A percentile compares a stretch with the other conserved stretches of the same genome.
These are phyloP conservation scores for Passer montanus DNA, from an alignment of 2,113 vertebrate genomes.

Conservation along the genomic window DNA sequence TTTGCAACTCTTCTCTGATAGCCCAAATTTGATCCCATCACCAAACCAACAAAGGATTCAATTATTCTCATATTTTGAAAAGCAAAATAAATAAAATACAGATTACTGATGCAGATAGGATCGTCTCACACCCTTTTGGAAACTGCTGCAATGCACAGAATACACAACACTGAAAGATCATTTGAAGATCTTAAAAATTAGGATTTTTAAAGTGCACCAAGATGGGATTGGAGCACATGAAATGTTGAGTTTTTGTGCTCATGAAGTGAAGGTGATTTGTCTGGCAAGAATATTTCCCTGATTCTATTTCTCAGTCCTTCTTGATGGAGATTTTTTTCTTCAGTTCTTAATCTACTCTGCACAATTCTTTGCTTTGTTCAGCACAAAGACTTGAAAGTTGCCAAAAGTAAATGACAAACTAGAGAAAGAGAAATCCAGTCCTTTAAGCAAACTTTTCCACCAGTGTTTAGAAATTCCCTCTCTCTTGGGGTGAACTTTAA, in stretches of 20 bases:
- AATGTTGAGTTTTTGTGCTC: not conserved
- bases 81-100: not conserved
- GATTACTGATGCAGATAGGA: not conserved
- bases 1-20: not conserved
- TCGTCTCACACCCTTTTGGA: not conserved
- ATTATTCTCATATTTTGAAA: not conserved
- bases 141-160: not conserved
- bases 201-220: not conserved
- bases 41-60: not conserved
- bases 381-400: not conserved
- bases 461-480: not conserved
- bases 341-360: not conserved
- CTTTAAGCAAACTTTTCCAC: not conserved
- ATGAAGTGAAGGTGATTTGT: not conserved
- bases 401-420: not conserved
- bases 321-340: not conserved
- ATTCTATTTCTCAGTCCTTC: not conserved
- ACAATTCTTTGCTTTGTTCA: not conserved
- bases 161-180: rapidly evolving
- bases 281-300: not conserved
- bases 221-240: not conserved
- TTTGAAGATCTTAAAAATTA: not conserved
- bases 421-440: not conserved
- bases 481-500: not conserved
- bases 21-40: not conserved